Conservation (phyloP, 1,140 invertebrate species). For the Hylaeus anthracinus region DNA sequence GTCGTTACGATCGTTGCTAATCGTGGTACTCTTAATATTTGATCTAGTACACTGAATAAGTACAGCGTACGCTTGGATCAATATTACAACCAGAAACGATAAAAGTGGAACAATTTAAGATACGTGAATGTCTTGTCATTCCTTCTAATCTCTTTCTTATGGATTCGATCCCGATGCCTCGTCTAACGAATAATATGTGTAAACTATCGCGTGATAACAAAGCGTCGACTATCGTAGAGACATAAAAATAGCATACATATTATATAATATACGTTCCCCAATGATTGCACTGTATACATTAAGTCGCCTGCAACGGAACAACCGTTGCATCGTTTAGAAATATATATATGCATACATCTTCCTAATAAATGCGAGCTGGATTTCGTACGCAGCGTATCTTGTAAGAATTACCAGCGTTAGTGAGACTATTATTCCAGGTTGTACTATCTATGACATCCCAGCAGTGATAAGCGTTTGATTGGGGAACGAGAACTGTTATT, state of each 20-base stretch:
- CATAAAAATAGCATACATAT: constrained; percentile 19
- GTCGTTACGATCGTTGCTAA: not conserved
- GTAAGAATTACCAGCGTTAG: constrained; percentile 7
- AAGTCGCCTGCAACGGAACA: not conserved
- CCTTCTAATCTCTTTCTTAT: not conserved
- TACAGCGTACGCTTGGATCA: too few relatives aligned
- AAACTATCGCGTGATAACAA: constrained; percentile 8
- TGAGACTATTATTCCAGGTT: constrained; percentile 11
- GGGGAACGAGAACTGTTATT: constrained; percentile 6
- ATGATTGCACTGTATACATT: constrained; percentile 1
- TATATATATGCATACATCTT: not conserved
- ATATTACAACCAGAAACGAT: too few relatives aligned
- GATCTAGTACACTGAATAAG: not conserved
- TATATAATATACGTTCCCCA: constrained; percentile 13
- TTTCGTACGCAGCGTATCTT: not conserved
- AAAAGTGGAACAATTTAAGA: not conserved
- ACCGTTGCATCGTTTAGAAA: not conserved
- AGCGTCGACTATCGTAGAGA: constrained; percentile 24
- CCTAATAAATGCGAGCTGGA: too few relatives aligned
- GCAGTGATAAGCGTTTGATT: not conserved
- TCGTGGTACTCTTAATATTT: not conserved
- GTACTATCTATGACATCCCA: constrained; percentile 15
- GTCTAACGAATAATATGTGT: not conserved
- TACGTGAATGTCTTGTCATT: not conserved
- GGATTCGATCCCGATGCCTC: constrained; percentile 9